Conservation (phyloP, 2,113 vertebrate species). For the Vireo altiloquus region DNA sequence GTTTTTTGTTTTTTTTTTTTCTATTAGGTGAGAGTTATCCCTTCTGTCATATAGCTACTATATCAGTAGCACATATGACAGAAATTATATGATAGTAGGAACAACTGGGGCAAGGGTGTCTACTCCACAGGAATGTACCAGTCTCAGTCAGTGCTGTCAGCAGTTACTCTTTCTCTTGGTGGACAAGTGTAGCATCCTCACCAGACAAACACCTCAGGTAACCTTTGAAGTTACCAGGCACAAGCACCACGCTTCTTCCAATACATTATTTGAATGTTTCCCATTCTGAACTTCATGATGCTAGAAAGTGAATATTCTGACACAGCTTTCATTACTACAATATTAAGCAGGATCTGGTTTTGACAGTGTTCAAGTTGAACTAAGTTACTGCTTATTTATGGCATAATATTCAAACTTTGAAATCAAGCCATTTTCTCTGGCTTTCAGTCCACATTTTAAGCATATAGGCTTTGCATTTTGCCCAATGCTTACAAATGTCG, state of each 20-base stretch:
- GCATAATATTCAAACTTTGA: neutral
- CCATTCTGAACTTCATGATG: neutral
- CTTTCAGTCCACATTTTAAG: neutral
- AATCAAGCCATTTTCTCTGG: neutral
- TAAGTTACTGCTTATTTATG: neutral
- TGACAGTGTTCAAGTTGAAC: neutral
- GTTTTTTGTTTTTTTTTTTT: neutral
- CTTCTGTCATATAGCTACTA: neutral
- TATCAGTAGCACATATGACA: neutral
- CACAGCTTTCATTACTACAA: neutral
- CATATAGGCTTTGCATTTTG: neutral
- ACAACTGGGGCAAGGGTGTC: neutral
- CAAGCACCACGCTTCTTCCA: neutral
- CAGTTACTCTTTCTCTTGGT: neutral
- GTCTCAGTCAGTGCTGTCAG: neutral
- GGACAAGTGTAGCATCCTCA: neutral
- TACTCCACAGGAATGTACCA: neutral
- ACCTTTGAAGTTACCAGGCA: too few species aligned
- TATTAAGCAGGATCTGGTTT: neutral
- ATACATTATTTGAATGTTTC: neutral
- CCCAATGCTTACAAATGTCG: neutral
- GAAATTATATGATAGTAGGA: neutral
- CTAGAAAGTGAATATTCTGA: neutral
- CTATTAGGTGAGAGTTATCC: neutral
- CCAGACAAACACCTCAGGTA: neutral